Conservation (phyloP, 2,113 vertebrate genomes). For the Gambusia affinis region DNA sequence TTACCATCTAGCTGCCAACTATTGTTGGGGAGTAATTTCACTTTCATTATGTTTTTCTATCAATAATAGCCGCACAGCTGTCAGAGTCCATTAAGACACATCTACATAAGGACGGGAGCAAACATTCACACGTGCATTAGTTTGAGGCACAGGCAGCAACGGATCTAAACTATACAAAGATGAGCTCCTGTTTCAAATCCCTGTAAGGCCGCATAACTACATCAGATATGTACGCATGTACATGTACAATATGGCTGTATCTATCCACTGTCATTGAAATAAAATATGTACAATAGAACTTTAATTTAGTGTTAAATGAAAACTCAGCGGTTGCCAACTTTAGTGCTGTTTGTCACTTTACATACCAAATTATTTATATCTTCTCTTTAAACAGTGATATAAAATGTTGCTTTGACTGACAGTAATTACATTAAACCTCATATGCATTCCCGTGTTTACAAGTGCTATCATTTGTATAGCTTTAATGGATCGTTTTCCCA, state of each 20-base stretch:
- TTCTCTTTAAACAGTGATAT: neutral
- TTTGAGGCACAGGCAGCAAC: slow-evolving; percentile 62
- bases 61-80: slow-evolving; percentile 76
- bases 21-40: slow-evolving; percentile 75
- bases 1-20: slow-evolving; percentile 71
- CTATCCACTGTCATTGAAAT: no score
- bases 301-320: no score
- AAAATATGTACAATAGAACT: no score
- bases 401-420: neutral
- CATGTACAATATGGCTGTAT: no score
- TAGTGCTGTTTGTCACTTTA: neutral
- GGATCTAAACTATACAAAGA: slow-evolving; percentile 70
- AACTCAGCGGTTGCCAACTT: no score
- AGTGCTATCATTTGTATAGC: neutral
- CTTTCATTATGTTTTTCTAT: slow-evolving; percentile 77
- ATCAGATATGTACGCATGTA: no score
- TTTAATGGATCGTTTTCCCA: neutral
- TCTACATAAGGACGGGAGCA: slow-evolving; percentile 68
- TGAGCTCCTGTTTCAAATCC: slow-evolving; percentile 66
- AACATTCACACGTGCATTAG: slow-evolving; percentile 70
- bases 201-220: slow-evolving; percentile 32
- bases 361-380: neutral
- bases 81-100: slow-evolving; percentile 77
- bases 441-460: neutral
- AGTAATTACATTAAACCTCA: no score